A percentile compares a stretch with the other conserved stretches of the same genome.
phyloP scores from a whole-genome alignment of 2,888 invertebrate species.

The Clusia tigrina region DNA sequence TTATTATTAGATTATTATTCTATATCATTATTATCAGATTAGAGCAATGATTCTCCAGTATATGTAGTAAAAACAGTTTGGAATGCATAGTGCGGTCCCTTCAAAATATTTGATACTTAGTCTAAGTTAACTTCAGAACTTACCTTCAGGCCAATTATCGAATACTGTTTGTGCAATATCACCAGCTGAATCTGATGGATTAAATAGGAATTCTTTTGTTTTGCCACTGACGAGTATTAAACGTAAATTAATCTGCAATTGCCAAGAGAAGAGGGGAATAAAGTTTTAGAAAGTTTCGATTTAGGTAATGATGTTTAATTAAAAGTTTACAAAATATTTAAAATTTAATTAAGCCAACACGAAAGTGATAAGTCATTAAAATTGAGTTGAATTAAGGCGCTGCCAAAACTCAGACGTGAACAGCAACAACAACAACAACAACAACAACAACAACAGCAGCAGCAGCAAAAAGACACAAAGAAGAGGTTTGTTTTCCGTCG shows the following conservation, averaged over 20 bases:
- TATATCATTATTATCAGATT: too few species aligned
- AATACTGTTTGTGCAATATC: constrained; percentile 99
- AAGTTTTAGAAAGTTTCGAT: not conserved
- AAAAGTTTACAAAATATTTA: constrained; percentile 1
- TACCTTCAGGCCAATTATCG: constrained; percentile 99
- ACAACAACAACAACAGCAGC: constrained; percentile 4
- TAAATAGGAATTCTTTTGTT: constrained; percentile 99
- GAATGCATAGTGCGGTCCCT: too few species aligned
- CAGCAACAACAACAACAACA: constrained; percentile 7
- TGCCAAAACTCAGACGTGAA: too few species aligned
- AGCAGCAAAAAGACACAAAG: not conserved
- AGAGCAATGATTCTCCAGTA: too few species aligned
- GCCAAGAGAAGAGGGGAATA: not conserved
- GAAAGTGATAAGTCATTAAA: not conserved
- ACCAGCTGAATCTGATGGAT: constrained; percentile 95
- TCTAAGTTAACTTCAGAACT: too few species aligned
- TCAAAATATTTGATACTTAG: too few species aligned
- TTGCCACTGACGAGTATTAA: constrained; percentile 99
- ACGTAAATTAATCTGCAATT: constrained; percentile 92
- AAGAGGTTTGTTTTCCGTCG: not conserved
- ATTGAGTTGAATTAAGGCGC: not conserved
- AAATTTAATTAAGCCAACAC: too few species aligned
- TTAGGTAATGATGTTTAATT: not conserved
- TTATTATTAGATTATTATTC: too few species aligned
- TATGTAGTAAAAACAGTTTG: too few species aligned